Evolutionary conservation across 2,888 invertebrate species (phyloP).

Genomic region (Cephus pulcher): DNA sequence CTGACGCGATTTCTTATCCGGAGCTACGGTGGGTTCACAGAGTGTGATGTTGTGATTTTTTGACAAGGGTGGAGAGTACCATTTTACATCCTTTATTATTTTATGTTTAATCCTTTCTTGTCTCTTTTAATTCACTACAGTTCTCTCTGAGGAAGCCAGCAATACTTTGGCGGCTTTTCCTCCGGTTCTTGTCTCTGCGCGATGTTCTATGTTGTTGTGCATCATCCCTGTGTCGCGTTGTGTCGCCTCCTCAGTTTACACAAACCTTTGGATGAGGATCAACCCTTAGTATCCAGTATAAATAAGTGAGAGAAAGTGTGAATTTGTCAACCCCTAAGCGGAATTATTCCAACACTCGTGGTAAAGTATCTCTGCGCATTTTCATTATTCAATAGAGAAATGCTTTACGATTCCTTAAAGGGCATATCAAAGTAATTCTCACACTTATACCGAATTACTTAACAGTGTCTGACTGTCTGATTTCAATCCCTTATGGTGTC

Average conservation of each 20-base stretch:
- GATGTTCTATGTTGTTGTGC: not conserved
- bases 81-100: not conserved
- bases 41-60: not conserved
- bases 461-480: not conserved
- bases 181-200: not conserved
- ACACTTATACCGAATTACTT: not conserved
- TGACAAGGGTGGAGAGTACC: not conserved
- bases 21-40: not conserved
- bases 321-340: not conserved
- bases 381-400: not conserved
- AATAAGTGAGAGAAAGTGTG: not conserved
- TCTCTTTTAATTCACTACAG: not conserved
- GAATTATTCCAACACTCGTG: not conserved
- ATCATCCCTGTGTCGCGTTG: not conserved
- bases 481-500: not conserved
- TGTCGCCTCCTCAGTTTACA: not conserved
- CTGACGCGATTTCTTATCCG: not conserved
- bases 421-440: not conserved
- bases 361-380: not conserved
- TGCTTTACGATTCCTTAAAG: not conserved
- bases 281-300: not conserved
- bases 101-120: not conserved
- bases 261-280: not conserved
- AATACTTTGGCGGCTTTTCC: not conserved
- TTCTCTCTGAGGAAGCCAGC: not conserved